These are phyloP conservation scores for Hippasteria phrygiana DNA, from an alignment of 53 echinoderm and acorn worm species.

Conservation along the genomic window DNA sequence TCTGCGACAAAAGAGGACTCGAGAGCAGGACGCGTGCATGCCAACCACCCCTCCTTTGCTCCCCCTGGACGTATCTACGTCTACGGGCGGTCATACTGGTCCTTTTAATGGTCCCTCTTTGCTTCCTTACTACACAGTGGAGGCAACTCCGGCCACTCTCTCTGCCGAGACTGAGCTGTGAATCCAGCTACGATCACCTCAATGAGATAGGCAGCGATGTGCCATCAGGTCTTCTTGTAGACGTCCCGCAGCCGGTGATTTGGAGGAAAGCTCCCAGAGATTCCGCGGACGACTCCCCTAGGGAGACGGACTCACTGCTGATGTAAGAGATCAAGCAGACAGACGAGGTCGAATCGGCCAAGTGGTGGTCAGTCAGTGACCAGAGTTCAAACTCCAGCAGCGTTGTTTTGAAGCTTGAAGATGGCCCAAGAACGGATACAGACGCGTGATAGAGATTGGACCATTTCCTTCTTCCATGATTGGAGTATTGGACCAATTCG, in stretches of 20 bases:
- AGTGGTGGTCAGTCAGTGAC: neutral
- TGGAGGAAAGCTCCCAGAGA: too few species aligned
- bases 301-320: constrained; percentile 2
- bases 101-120: neutral
- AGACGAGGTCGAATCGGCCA: too few species aligned
- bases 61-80: neutral
- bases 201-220: neutral
- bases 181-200: neutral
- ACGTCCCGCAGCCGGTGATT: neutral
- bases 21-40: too few species aligned
- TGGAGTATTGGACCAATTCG: too few species aligned
- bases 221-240: neutral
- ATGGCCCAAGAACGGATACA: neutral
- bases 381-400: neutral
- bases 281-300: neutral
- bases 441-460: neutral
- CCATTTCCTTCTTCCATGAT: too few species aligned
- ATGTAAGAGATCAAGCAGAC: neutral
- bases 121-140: neutral
- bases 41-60: too few species aligned
- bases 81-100: neutral
- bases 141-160: neutral
- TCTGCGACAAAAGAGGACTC: too few species aligned
- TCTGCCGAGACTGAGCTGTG: neutral
- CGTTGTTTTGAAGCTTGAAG: neutral